These are phyloP conservation scores for Drosophila persimilis DNA, from an alignment of 1,140 invertebrate genomes.

Conservation along the genomic window DNA sequence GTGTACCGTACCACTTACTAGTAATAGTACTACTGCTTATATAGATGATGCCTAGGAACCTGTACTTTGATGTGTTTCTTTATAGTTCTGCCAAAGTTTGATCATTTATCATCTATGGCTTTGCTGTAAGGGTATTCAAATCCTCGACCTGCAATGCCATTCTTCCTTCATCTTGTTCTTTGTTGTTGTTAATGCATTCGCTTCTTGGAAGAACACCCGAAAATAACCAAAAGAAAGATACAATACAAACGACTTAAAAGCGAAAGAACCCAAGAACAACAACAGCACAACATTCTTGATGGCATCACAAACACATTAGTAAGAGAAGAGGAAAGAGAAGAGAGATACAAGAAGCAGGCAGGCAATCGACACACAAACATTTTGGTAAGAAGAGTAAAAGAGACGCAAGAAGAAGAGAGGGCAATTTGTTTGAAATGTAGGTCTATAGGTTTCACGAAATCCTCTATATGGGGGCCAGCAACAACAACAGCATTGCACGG, in stretches of 20 bases:
- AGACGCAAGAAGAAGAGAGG: constrained; percentile 24
- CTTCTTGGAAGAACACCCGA: constrained; percentile 70
- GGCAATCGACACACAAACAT: constrained; percentile 1
- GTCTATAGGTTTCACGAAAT: constrained; percentile 81
- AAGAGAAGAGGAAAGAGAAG: constrained; percentile 2
- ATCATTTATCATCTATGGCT: no score
- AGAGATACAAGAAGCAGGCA: not conserved
- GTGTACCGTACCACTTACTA: no score
- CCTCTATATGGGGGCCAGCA: constrained; percentile 60
- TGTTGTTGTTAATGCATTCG: constrained; percentile 41
- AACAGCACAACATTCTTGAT: constrained; percentile 55
- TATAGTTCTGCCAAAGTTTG: no score
- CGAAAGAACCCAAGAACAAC: constrained; percentile 48
- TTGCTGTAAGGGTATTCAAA: no score
- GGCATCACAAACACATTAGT: constrained; percentile 56
- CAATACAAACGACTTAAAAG: constrained; percentile 34
- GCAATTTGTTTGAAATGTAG: constrained; percentile 82
- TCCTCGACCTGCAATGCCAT: no score
- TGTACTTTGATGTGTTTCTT: no score
- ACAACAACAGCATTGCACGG: no score
- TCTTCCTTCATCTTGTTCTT: constrained; percentile 8
- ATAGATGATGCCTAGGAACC: no score
- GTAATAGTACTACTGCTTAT: no score
- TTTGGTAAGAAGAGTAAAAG: constrained; percentile 10
- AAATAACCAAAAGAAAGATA: constrained; percentile 51